Conservation (phyloP, 2,113 vertebrate species). For the Lethenteron reissneri region DNA sequence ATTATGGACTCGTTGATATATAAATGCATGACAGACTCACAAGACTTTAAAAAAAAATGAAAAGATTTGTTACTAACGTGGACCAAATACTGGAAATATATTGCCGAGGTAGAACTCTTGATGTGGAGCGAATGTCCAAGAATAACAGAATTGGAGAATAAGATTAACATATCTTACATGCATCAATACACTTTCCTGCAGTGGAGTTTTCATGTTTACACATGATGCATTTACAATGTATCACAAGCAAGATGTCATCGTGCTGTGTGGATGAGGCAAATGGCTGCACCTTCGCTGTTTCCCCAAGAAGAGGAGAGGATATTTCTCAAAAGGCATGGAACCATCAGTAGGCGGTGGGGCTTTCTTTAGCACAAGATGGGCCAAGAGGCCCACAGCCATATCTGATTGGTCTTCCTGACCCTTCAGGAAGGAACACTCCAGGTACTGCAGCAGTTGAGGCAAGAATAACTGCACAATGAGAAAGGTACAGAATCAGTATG, state of each 20-base stretch:
- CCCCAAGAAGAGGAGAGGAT: slow-evolving; percentile 51
- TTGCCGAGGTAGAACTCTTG: no score
- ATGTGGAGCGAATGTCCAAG: no score
- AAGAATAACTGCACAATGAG: slow-evolving; percentile 40
- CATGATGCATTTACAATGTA: no score
- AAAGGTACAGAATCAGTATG: background rate
- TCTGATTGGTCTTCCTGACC: slow-evolving; percentile 21
- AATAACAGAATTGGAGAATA: no score
- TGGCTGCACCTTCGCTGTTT: slow-evolving; percentile 28
- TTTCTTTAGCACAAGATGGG: slow-evolving; percentile 62
- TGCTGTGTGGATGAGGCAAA: background rate
- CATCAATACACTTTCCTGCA: no score
- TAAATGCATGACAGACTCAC: background rate
- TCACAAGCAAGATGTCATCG: no score
- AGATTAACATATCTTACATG: no score
- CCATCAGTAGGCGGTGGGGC: slow-evolving; percentile 54
- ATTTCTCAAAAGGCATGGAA: slow-evolving; percentile 77
- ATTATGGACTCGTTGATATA: no score
- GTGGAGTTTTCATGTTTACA: no score
- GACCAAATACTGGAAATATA: no score
- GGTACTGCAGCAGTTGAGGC: slow-evolving; percentile 44
- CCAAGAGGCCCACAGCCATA: slow-evolving; percentile 34
- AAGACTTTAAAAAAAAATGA: background rate
- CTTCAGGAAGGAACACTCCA: slow-evolving; percentile 27
- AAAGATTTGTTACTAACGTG: background rate